These are phyloP conservation scores for Erynnis tages DNA, from an alignment of 2,888 invertebrate genomes.

Conservation along the genomic window DNA sequence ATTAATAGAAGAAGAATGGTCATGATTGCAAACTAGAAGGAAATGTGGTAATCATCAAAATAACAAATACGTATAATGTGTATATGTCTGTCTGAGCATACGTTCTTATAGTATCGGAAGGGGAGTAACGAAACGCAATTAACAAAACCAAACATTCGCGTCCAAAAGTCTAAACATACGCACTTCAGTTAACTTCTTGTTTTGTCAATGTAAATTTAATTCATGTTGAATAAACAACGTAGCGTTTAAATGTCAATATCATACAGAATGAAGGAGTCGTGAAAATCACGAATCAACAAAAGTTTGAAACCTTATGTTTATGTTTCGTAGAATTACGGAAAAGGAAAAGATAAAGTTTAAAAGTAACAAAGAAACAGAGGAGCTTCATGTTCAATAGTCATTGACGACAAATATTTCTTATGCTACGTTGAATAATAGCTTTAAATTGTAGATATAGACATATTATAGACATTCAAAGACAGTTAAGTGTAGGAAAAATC, in stretches of 20 bases:
- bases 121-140: slow-evolving; percentile 4
- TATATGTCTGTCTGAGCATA: neutral
- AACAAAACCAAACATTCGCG: slow-evolving; percentile 1
- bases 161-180: neutral
- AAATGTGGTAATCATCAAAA: neutral
- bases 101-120: neutral
- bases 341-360: too few relatives aligned
- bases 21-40: too few relatives aligned
- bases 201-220: neutral
- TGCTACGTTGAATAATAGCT: too few relatives aligned
- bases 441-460: too few relatives aligned
- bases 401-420: too few relatives aligned
- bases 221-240: neutral
- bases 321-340: too few relatives aligned
- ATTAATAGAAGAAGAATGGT: too few relatives aligned
- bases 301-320: too few relatives aligned
- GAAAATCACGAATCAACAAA: too few relatives aligned
- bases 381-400: too few relatives aligned
- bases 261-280: too few relatives aligned
- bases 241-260: neutral
- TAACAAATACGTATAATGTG: neutral
- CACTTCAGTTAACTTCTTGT: neutral
- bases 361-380: too few relatives aligned
- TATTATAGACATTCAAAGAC: neutral
- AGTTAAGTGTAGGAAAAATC: neutral